phyloP scores from a whole-genome alignment of 2,113 vertebrate species.

The Athene cunicularia region DNA sequence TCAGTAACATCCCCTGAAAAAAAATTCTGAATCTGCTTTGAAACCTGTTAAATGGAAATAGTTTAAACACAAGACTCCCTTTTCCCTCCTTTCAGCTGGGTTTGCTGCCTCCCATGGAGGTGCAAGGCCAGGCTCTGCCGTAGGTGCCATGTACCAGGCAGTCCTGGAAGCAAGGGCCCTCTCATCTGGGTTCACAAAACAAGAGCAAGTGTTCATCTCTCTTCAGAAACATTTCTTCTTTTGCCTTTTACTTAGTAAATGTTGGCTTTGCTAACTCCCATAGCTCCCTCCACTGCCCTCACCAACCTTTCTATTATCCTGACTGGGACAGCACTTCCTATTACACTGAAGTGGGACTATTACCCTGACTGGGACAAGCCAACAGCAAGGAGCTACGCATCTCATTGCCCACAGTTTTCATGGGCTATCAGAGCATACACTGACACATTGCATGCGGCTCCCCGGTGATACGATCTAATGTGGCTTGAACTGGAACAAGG shows the following conservation, averaged over 20 bases:
- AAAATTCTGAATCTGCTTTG: background rate
- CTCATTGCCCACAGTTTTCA: background rate
- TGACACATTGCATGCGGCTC: fast-evolving
- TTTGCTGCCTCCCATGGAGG: background rate
- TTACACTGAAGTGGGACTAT: too few species aligned
- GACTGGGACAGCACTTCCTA: background rate
- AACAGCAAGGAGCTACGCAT: background rate
- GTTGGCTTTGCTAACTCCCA: background rate
- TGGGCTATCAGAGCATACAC: background rate
- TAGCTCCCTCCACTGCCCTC: background rate
- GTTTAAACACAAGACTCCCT: background rate
- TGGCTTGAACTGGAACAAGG: background rate
- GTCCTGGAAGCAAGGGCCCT: background rate
- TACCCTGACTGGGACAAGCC: background rate
- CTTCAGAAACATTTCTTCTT: background rate
- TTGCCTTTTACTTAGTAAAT: background rate
- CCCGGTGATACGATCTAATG: background rate
- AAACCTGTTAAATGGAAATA: background rate
- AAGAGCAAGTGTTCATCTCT: background rate
- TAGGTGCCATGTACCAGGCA: fast-evolving
- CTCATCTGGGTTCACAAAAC: background rate
- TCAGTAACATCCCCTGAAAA: fast-evolving
- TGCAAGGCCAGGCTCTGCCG: background rate
- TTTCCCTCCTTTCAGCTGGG: background rate
- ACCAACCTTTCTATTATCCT: background rate